These are phyloP conservation scores for Chymomyza caudatula DNA, from an alignment of 2,888 invertebrate species.

Conservation along the genomic window DNA sequence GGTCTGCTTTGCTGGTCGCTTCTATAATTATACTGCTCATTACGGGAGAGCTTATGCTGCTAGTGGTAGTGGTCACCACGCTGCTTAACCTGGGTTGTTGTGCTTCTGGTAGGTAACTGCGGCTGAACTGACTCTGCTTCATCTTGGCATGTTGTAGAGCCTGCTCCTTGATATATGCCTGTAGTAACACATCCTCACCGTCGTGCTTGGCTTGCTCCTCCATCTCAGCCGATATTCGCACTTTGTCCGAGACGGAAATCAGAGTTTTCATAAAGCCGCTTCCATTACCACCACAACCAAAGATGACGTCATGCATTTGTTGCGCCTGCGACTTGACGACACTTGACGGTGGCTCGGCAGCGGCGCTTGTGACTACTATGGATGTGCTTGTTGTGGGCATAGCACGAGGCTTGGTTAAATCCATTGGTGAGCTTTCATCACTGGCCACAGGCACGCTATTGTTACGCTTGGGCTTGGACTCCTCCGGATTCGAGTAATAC, in stretches of 20 bases:
- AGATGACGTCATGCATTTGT: constrained; percentile 75
- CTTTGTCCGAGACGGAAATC: constrained; percentile 77
- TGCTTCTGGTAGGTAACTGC: constrained; percentile 27
- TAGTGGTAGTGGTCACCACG: constrained; percentile 21
- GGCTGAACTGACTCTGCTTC: constrained; percentile 82
- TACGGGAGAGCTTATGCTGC: constrained; percentile 20
- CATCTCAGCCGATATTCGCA: constrained; percentile 67
- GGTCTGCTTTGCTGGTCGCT: constrained; percentile 24
- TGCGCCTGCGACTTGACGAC: constrained; percentile 72
- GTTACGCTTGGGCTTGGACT: constrained; percentile 71
- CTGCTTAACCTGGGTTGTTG: constrained; percentile 4
- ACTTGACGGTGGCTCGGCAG: background rate
- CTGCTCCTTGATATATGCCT: constrained; percentile 86
- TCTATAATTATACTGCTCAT: constrained; percentile 1
- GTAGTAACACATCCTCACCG: constrained; percentile 82
- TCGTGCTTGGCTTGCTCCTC: constrained; percentile 55
- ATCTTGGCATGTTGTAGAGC: constrained; percentile 85
- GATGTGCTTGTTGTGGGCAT: background rate
- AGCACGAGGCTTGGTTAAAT: constrained; percentile 76
- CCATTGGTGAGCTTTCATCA: constrained; percentile 76
- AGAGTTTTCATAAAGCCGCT: constrained; percentile 75
- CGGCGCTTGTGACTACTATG: constrained; percentile 5
- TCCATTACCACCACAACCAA: constrained; percentile 71
- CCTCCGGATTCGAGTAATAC: constrained; percentile 78
- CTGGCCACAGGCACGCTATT: constrained; percentile 39